These are phyloP conservation scores for Furcifer pardalis DNA, from an alignment of 2,797 vertebrate genomes.

Conservation along the genomic window DNA sequence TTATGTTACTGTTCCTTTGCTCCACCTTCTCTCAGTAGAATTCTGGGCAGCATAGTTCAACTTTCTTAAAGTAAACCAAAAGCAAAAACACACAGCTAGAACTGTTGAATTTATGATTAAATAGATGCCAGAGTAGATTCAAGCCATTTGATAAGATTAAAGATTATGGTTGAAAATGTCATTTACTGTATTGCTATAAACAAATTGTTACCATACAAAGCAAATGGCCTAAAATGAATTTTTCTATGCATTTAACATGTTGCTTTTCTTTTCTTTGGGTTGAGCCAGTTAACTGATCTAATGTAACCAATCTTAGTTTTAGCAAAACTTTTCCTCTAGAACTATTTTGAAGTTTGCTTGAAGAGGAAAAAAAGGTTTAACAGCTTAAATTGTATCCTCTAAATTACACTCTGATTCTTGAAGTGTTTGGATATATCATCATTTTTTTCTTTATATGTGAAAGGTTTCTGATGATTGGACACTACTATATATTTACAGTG, in stretches of 20 bases:
- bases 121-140: background rate
- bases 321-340: too few relatives aligned
- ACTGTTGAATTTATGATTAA: background rate
- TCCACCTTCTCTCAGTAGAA: too few relatives aligned
- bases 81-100: background rate
- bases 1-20: too few relatives aligned
- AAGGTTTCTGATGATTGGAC: background rate
- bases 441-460: background rate
- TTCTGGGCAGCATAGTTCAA: background rate
- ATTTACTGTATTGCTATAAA: background rate
- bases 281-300: background rate
- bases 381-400: background rate
- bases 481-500: background rate
- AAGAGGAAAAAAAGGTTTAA: background rate
- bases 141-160: background rate
- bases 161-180: background rate
- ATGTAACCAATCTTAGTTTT: background rate
- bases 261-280: background rate
- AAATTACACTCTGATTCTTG: background rate
- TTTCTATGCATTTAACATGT: background rate
- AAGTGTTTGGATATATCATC: background rate
- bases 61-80: background rate
- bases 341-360: too few relatives aligned
- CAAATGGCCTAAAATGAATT: background rate
- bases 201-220: background rate